A percentile compares a stretch with the other conserved stretches of the same genome.
Conservation (phyloP, 2,888 invertebrate species). For the Drosophila testacea region DNA sequence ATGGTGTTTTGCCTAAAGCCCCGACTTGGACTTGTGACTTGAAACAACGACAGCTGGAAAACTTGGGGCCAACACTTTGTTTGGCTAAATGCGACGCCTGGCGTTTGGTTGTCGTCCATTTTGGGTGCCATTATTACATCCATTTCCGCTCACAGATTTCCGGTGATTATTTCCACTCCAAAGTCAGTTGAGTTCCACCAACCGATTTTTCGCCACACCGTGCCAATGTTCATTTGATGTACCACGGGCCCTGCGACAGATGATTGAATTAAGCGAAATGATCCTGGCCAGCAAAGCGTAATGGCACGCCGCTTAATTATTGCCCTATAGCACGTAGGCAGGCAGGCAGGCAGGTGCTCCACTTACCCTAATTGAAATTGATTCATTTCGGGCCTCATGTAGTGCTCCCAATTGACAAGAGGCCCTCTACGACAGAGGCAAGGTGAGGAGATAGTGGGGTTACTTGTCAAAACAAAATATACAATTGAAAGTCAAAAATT, state of each 20-base stretch:
- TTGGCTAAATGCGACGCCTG: conserved; percentile 65
- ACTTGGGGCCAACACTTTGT: conserved; percentile 51
- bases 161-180: conserved; percentile 72
- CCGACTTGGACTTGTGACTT: conserved; percentile 15
- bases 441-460: background rate
- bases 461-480: conserved; percentile 34
- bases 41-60: conserved; percentile 5
- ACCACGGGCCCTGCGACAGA: conserved; percentile 3
- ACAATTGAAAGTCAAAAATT: conserved; percentile 58
- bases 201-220: background rate
- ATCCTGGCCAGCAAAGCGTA: conserved; percentile 61
- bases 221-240: conserved; percentile 51
- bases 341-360: conserved; percentile 36
- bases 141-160: conserved; percentile 79
- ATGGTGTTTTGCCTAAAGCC: conserved; percentile 39
- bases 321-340: background rate
- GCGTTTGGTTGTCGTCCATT: conserved; percentile 57
- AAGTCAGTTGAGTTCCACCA: conserved; percentile 5
- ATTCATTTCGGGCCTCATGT: conserved; percentile 53
- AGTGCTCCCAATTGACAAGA: conserved; percentile 37
- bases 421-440: background rate
- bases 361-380: conserved; percentile 78
- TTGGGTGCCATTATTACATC: conserved; percentile 73
- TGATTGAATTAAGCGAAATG: conserved; percentile 74
- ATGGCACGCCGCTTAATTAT: conserved; percentile 76